phyloP scores from a whole-genome alignment of 1,140 invertebrate species.

The Pissodes strobi region DNA sequence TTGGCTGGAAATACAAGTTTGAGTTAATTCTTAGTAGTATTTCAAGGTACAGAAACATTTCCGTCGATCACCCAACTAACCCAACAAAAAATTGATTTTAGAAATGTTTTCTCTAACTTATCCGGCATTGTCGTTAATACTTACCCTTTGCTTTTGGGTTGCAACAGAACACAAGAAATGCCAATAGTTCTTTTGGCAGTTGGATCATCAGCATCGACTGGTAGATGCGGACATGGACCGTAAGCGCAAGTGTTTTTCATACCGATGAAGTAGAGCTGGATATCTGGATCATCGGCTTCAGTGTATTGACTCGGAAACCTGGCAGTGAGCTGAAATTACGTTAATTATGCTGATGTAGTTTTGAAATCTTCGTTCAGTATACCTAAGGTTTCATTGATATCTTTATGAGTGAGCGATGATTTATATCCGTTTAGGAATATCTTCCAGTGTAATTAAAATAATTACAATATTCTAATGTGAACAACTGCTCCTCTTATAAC shows the following conservation, averaged over 20 bases:
- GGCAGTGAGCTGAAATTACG: slow-evolving; percentile 58
- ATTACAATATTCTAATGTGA: too few relatives aligned
- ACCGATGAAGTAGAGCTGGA: slow-evolving; percentile 69
- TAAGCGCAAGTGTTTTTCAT: slow-evolving; percentile 64
- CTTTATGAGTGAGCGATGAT: too few relatives aligned
- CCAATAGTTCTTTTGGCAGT: slow-evolving; percentile 28
- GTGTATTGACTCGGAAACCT: slow-evolving; percentile 64
- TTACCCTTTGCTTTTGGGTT: slow-evolving; percentile 24
- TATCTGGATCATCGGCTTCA: slow-evolving; percentile 62
- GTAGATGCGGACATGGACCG: slow-evolving; percentile 57
- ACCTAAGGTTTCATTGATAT: not conserved
- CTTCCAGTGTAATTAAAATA: too few relatives aligned
- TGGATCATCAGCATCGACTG: slow-evolving; percentile 58
- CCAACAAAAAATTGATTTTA: too few relatives aligned
- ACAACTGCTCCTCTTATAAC: not conserved
- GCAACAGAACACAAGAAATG: slow-evolving; percentile 14
- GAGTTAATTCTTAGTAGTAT: too few relatives aligned
- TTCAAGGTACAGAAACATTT: too few relatives aligned
- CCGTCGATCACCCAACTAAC: too few relatives aligned
- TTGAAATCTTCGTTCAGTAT: not conserved
- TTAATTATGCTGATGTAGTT: not conserved
- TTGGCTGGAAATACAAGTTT: too few relatives aligned
- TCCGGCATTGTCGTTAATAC: not conserved
- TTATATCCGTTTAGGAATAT: too few relatives aligned
- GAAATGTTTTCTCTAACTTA: not conserved